Evolutionary conservation across 2,113 vertebrate species (phyloP).

Genomic region (Ochotona princeps): DNA sequence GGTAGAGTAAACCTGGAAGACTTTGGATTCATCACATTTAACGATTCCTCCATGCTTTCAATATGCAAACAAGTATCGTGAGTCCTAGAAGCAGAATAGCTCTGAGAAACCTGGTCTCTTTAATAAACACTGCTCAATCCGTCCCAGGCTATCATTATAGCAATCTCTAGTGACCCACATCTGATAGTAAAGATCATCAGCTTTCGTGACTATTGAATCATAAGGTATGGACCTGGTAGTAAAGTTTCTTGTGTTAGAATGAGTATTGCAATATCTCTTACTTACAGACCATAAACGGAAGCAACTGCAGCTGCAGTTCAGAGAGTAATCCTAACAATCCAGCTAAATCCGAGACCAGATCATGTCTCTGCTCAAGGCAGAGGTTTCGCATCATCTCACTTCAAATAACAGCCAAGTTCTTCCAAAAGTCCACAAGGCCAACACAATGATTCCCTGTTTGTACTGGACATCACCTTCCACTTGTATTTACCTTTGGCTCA

Average conservation of each 20-base stretch:
- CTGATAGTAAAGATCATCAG: neutral
- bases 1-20: neutral
- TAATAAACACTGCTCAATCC: neutral
- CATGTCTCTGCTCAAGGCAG: neutral
- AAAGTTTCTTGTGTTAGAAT: neutral
- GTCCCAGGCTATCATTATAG: too few species aligned
- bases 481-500: neutral
- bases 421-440: neutral
- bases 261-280: neutral
- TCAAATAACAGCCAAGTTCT: neutral
- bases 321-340: neutral
- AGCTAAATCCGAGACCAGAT: neutral
- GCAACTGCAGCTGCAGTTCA: neutral
- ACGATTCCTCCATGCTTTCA: neutral
- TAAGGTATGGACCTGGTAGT: neutral
- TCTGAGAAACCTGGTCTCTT: neutral
- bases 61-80: neutral
- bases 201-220: neutral
- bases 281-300: neutral
- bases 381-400: neutral
- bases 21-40: neutral
- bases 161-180: neutral
- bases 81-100: neutral
- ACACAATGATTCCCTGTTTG: fast-evolving
- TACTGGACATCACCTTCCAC: neutral